Evolutionary conservation across 2,888 invertebrate genomes (phyloP).

Genomic region (Lumbricus terrestris): DNA sequence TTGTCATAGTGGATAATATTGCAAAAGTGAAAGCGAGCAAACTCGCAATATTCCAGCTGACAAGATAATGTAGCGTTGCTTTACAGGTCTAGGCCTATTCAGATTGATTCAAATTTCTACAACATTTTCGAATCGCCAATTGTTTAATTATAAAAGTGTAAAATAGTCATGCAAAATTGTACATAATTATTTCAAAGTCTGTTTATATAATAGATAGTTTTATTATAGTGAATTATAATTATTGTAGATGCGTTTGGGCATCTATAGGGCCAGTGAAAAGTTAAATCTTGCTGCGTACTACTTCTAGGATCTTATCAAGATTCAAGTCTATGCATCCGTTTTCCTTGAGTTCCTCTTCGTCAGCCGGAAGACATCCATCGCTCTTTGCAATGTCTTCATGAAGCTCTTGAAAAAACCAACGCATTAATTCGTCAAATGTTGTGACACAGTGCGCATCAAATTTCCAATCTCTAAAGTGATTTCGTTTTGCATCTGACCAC

Average conservation of each 20-base stretch:
- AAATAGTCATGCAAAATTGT: not conserved
- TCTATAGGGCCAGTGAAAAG: not conserved
- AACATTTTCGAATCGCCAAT: not conserved
- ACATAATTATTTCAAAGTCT: not conserved
- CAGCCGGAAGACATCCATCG: not conserved
- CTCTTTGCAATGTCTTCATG: not conserved
- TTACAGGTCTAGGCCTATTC: not conserved
- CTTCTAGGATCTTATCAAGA: not conserved
- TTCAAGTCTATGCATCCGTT: not conserved
- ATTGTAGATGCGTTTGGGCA: fast-evolving
- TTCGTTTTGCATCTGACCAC: not conserved
- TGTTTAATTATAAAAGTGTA: not conserved
- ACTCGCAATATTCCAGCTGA: not conserved
- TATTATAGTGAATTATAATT: no score
- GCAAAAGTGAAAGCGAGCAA: not conserved
- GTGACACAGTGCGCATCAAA: constrained; percentile 3
- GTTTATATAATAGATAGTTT: no score
- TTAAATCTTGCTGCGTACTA: not conserved
- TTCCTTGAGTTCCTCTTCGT: not conserved
- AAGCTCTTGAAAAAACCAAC: constrained; percentile 13
- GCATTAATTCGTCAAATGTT: constrained; percentile 11
- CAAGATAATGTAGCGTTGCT: not conserved
- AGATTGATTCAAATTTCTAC: not conserved
- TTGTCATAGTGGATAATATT: not conserved
- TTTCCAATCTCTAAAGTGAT: constrained; percentile 10